Evolutionary conservation across 2,888 invertebrate genomes (phyloP).

Genomic region (Campoplex capitator): DNA sequence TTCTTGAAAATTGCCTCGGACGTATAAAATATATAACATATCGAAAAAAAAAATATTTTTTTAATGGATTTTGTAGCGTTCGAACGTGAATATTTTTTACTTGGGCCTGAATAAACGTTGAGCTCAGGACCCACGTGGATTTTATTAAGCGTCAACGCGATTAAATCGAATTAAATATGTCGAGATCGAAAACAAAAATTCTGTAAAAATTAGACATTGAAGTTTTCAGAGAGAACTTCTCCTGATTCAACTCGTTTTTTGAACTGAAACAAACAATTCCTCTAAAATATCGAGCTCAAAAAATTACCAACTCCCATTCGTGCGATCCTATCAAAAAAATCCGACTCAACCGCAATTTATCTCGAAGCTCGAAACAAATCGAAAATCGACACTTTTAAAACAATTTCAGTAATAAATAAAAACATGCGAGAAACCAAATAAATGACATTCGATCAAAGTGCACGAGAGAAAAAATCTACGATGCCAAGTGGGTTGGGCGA

Average conservation of each 20-base stretch:
- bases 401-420: background rate
- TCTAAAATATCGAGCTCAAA: too few species aligned
- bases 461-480: background rate
- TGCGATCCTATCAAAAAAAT: background rate
- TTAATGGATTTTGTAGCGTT: background rate
- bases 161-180: background rate
- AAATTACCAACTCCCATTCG: background rate
- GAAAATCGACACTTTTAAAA: background rate
- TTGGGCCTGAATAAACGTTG: conserved; percentile 55
- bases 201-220: background rate
- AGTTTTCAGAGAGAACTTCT: background rate
- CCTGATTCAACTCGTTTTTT: background rate
- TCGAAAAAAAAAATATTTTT: background rate
- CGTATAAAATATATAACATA: background rate
- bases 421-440: background rate
- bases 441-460: background rate
- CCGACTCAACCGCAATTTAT: background rate
- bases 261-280: too few species aligned
- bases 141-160: background rate
- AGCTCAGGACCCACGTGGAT: conserved; percentile 64
- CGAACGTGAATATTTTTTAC: conserved; percentile 1
- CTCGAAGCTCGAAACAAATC: background rate
- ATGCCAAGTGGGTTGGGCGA: background rate
- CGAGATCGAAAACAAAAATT: background rate
- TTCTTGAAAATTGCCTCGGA: background rate